phyloP scores from a whole-genome alignment of 2,888 invertebrate genomes.

The Alviniconcha strummeri region DNA sequence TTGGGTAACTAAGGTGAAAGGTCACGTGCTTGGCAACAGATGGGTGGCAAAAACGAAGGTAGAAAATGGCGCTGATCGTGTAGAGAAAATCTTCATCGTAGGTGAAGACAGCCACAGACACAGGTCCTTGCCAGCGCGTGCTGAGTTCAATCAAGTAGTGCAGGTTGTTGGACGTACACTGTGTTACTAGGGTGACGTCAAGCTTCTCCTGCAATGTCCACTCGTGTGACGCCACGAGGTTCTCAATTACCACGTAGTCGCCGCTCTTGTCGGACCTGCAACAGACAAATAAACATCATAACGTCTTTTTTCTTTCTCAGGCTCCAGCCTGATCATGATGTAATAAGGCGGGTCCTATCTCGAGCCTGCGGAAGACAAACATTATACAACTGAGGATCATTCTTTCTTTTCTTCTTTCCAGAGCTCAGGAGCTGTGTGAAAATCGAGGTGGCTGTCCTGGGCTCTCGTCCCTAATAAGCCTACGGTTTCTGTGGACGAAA shows the following conservation, averaged over 20 bases:
- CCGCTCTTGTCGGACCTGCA: constrained; percentile 58
- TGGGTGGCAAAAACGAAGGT: constrained; percentile 73
- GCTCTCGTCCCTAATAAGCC: no score
- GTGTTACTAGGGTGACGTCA: constrained; percentile 74
- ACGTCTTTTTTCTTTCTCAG: no score
- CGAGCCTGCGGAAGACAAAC: no score
- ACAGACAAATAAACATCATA: no score
- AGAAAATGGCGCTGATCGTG: constrained; percentile 72
- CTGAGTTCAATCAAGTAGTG: constrained; percentile 70
- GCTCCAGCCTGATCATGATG: no score
- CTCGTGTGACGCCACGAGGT: constrained; percentile 46
- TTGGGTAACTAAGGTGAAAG: constrained; percentile 76
- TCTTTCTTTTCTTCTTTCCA: no score
- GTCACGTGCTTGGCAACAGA: constrained; percentile 72
- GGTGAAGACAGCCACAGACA: constrained; percentile 76
- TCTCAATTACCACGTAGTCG: constrained; percentile 53
- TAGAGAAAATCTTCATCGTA: constrained; percentile 68
- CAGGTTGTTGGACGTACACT: constrained; percentile 74
- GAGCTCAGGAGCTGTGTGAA: no score
- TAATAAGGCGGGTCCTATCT: no score
- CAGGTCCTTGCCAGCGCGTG: constrained; percentile 75
- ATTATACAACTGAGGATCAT: no score
- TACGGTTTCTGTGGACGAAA: no score
- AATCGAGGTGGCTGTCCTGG: no score
- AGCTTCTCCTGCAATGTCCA: constrained; percentile 21